Base-by-base conservation (phyloP, 1,140 invertebrate species). In the Anastrepha obliqua region DNA sequence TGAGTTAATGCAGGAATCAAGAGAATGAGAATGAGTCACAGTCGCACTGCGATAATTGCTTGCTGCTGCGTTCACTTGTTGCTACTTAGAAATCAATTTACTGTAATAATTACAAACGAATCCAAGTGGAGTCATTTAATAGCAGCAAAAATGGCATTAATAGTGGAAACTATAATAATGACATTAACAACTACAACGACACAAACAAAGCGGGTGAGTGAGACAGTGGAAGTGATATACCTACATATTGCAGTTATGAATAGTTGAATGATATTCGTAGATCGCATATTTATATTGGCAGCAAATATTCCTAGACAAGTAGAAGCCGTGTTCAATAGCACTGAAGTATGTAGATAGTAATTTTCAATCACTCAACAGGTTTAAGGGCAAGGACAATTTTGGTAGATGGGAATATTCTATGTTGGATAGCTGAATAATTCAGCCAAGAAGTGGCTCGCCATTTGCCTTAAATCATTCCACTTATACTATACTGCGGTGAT, bases 61-160 rank as follows among this genome's bases (percentile, higher is more conserved):
- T 67, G 67, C 42, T 39, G 42, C 42, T 74, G 39, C 42, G 42
- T 74, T 74, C 67, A 74, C 67, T 74, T 74, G 67, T 74, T 74
- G 67, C 67, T 74, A 47, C 67, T 74, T 74, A 74, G 67, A 74
- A 74, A 74, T 74, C 67, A 74, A 74, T 74, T 74, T 74, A 74
- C 11, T 42, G 67, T 74, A 74, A 74, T 74, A 74, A 74, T 74
- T 74, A 74, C 67, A 74, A 74, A 74, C 67, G 67, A 74, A 74
- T 47, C 17, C 13, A 74, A 74, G 64, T 74, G 42, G 29, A 74
- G 67, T 47, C 67, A 11, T 74, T 74, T 74, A 74, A 74, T 44
- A 39, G 60, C 60, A 17, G 60, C 60, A 62, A 62, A n/a, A 62
- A 17, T 62, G 4, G 67, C 67, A 42, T 42, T 44, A 74, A 15